Percentiles rank a stretch among this genome's conserved stretches.
Evolutionary conservation across 2,888 invertebrate genomes (phyloP).

Genomic region (Drosophila greeni): DNA sequence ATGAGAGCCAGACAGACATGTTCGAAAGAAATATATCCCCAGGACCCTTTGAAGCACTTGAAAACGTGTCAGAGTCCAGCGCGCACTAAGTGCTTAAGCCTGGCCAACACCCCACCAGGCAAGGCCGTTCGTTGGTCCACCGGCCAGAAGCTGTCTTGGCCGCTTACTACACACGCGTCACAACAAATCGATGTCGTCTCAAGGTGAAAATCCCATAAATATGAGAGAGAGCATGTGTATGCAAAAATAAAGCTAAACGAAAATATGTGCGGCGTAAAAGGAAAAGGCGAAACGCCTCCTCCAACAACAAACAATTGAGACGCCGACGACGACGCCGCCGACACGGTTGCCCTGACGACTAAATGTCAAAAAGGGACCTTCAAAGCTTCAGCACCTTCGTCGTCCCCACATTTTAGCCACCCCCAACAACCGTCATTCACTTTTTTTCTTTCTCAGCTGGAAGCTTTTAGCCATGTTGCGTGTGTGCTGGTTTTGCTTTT

Average conservation of each 20-base stretch:
- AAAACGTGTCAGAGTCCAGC: constrained; percentile 19
- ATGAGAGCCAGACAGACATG: not conserved
- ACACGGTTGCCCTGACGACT: constrained; percentile 47
- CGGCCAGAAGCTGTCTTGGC: constrained; percentile 18
- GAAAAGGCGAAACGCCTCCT: constrained; percentile 38
- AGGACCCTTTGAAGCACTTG: constrained; percentile 8
- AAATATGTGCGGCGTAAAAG: constrained; percentile 31
- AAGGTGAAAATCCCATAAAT: constrained; percentile 64
- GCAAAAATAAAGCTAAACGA: constrained; percentile 31
- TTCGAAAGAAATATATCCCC: constrained; percentile 5
- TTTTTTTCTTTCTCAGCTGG: constrained; percentile 42
- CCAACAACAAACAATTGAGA: constrained; percentile 34
- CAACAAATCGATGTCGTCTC: constrained; percentile 71
- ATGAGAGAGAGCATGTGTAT: constrained; percentile 39
- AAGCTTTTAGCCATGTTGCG: constrained; percentile 50
- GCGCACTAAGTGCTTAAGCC: constrained; percentile 16
- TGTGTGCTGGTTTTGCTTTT: constrained; percentile 9
- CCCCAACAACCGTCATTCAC: constrained; percentile 27
- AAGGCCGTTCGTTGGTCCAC: constrained; percentile 35
- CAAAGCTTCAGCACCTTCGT: constrained; percentile 50
- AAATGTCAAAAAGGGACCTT: constrained; percentile 61
- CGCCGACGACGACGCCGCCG: constrained; percentile 49
- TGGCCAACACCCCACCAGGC: constrained; percentile 16
- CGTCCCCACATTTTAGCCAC: constrained; percentile 4
- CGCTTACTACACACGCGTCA: constrained; percentile 47